Evolutionary conservation across 2,797 vertebrate species (phyloP).

Genomic region (Cygnus olor): DNA sequence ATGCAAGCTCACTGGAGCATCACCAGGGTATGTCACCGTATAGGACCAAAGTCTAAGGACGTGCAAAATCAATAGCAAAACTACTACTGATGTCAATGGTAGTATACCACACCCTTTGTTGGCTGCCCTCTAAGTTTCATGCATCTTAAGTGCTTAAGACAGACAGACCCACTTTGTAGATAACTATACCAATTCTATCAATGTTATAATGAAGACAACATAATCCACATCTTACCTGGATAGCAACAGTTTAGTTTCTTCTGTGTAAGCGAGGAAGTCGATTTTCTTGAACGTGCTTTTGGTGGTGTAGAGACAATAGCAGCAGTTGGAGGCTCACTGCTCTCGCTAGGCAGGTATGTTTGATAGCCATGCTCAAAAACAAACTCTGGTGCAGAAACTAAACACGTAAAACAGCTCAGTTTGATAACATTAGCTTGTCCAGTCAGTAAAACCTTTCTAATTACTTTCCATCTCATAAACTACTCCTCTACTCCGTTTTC

Average conservation of each 20-base stretch:
- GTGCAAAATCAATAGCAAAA: neutral
- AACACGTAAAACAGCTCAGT: neutral
- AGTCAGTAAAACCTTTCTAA: neutral
- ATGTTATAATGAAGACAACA: neutral
- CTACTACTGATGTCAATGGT: neutral
- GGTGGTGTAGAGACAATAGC: constrained; percentile 75
- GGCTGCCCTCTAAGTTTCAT: neutral
- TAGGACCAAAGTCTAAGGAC: neutral
- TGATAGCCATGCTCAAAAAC: constrained; percentile 93
- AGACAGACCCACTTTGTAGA: accelerated
- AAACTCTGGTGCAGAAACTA: constrained; percentile 88
- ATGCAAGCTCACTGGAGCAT: neutral
- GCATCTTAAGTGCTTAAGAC: neutral
- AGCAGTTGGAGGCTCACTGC: constrained; percentile 82
- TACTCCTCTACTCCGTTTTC: neutral
- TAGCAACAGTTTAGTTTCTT: constrained; percentile 93
- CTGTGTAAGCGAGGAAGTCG: constrained; percentile 81
- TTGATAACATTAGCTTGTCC: neutral
- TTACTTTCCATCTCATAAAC: neutral
- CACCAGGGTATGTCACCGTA: neutral
- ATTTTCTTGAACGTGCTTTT: constrained; percentile 87
- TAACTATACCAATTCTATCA: neutral
- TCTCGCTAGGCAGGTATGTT: constrained; percentile 85
- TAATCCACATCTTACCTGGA: constrained; percentile 81
- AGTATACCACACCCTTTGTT: too few relatives aligned